These are phyloP conservation scores for Linnaemya tessellans DNA, from an alignment of 2,888 invertebrate species.

Conservation along the genomic window DNA sequence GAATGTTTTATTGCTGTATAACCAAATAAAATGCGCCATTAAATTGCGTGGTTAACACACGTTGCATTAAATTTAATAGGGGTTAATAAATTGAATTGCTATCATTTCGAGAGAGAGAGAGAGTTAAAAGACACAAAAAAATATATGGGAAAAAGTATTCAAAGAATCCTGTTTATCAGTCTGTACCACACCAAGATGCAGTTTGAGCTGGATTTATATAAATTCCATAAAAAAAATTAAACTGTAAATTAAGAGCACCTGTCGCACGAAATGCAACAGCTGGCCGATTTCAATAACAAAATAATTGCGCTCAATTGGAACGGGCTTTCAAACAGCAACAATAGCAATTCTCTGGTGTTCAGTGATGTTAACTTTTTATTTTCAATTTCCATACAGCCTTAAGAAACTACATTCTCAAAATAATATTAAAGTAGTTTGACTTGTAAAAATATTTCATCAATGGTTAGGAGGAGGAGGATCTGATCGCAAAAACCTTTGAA, in stretches of 20 bases:
- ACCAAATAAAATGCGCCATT: too few relatives aligned
- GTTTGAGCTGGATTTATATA: conserved; percentile 23
- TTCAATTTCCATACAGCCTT: too few relatives aligned
- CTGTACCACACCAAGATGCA: conserved; percentile 8
- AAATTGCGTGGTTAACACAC: too few relatives aligned
- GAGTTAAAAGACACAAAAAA: neutral
- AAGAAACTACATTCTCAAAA: too few relatives aligned
- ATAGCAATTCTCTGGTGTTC: neutral
- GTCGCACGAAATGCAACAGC: conserved; percentile 38
- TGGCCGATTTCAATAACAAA: conserved; percentile 12
- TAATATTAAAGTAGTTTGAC: too few relatives aligned
- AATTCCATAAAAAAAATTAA: conserved; percentile 52
- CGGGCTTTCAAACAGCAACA: conserved; percentile 28
- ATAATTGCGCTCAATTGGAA: conserved; percentile 21
- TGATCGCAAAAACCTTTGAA: too few relatives aligned
- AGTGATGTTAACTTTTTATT: neutral
- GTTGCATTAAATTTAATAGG: neutral
- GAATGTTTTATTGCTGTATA: too few relatives aligned
- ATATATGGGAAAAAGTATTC: conserved; percentile 1
- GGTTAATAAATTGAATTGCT: neutral
- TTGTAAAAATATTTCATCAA: too few relatives aligned
- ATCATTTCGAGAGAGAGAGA: conserved; percentile 29
- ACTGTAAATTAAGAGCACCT: conserved; percentile 71
- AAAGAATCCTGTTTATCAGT: conserved; percentile 2
- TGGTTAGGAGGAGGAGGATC: too few relatives aligned